Base-by-base conservation (phyloP, 2,888 invertebrate genomes). In the Pachycephus smyrnensis region DNA sequence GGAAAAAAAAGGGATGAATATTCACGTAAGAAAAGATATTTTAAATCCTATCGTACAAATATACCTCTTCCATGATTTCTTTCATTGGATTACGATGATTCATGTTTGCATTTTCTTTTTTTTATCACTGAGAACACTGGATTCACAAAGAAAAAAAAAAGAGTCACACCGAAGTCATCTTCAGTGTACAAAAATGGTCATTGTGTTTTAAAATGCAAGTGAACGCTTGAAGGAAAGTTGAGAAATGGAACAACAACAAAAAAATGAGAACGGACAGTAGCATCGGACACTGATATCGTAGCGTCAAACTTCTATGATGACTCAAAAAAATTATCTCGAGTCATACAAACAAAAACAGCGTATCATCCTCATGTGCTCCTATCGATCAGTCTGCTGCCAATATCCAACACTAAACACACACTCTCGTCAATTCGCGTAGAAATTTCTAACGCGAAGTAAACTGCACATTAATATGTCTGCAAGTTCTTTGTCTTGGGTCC, bases 281-380 rank as follows among this genome's bases (percentile, higher is more conserved):
- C 55, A 55, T 55, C 55, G 55, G 55, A 23, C 23, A 55, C 55
- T 23, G 9, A 55, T 55, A 23, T 23, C 2, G 23, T 55, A 55
- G 55, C 23, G 55, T 55, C 9, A 55, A 55, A 55, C 55, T 55
- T 55, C 15, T 55, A 9, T 23, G 40, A 40, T 15, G 55, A 23
- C 23, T 55, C 23, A 15, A 23, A 23, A 1, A 55, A 23, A 23
- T 55, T 23, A 55, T 55, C 55, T 23, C 55, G 23, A 55, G 23
- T 55, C 9, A 71, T 23, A 33, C 15, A 71, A 71, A 71, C 71
- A 71, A 71, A 71, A 71, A 23, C 71, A 40, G 74, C 23, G n/a
- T 87, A 86, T 85, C 86, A 87, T 85, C 84, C 84, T 82, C 87
- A 87, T 84, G 76, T 86, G 87, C 88, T 88, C 88, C 88, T 83